A percentile compares a stretch with the other conserved stretches of the same genome.
Conservation (phyloP, 1,140 invertebrate species). For the Papilio xuthus region DNA sequence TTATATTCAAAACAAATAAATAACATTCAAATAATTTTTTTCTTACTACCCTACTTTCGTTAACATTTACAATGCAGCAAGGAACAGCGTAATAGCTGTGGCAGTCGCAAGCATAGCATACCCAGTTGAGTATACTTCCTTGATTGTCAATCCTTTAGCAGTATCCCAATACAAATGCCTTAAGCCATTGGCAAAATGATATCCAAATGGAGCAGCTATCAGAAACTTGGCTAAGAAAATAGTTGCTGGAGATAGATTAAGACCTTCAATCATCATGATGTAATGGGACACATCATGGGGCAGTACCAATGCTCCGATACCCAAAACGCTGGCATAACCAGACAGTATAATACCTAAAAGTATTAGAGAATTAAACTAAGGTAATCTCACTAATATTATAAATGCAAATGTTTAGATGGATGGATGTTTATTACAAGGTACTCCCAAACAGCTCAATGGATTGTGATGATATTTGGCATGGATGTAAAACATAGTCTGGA, state of each 20-base stretch:
- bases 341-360: slow-evolving; percentile 81
- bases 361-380: too few relatives aligned
- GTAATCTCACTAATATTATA: too few relatives aligned
- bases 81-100: slow-evolving; percentile 61
- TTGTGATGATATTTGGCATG: too few relatives aligned
- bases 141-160: slow-evolving; percentile 86
- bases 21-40: slow-evolving; percentile 56
- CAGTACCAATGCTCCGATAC: slow-evolving; percentile 80
- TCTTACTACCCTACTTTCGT: slow-evolving; percentile 40
- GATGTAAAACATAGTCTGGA: too few relatives aligned
- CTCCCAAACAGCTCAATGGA: too few relatives aligned
- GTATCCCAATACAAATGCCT: slow-evolving; percentile 88
- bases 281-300: slow-evolving; percentile 82
- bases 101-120: slow-evolving; percentile 83
- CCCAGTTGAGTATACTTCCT: slow-evolving; percentile 87
- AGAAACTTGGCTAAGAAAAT: slow-evolving; percentile 81
- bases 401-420: too few relatives aligned
- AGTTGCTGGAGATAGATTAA: slow-evolving; percentile 80
- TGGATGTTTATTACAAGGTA: too few relatives aligned
- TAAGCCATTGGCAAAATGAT: slow-evolving; percentile 87
- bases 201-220: slow-evolving; percentile 85
- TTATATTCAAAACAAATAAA: slow-evolving; percentile 55
- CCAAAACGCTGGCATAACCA: slow-evolving; percentile 79
- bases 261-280: slow-evolving; percentile 81
- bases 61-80: slow-evolving; percentile 71